A percentile compares a stretch with the other conserved stretches of the same genome.
Conservation (phyloP, 2,888 invertebrate genomes). For the Hemicrepidius hirtus region DNA sequence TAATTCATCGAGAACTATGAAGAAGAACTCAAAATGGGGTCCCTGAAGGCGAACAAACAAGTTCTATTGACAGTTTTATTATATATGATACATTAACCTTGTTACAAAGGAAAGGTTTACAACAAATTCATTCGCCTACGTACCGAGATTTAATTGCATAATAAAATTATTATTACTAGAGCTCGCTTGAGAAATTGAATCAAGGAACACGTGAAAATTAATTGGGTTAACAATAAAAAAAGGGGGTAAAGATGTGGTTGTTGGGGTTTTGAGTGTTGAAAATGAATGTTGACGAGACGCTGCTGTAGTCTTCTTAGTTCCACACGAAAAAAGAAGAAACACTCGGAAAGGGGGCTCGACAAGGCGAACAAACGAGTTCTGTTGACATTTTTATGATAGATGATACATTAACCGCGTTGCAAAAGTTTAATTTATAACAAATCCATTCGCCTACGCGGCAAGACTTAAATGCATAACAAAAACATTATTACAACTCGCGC, state of each 20-base stretch:
- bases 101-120: slow-evolving; percentile 43
- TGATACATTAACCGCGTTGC: slow-evolving; percentile 45
- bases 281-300: no score
- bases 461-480: slow-evolving; percentile 45
- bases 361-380: slow-evolving; percentile 37
- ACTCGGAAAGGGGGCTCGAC: slow-evolving; percentile 32
- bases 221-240: no score
- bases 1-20: slow-evolving; percentile 7
- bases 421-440: slow-evolving; percentile 48
- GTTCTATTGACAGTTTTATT: slow-evolving; percentile 47
- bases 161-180: slow-evolving; percentile 45
- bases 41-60: slow-evolving; percentile 32
- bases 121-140: slow-evolving; percentile 44
- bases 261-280: no score
- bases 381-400: slow-evolving; percentile 49
- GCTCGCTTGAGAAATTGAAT: slow-evolving; percentile 42
- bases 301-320: slow-evolving; percentile 1
- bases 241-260: no score
- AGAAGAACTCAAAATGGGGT: slow-evolving; percentile 24
- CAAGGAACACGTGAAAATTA: no score
- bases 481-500: slow-evolving; percentile 44
- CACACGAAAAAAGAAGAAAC: slow-evolving; percentile 19
- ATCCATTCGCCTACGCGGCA: slow-evolving; percentile 40
- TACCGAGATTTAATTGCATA: slow-evolving; percentile 37
- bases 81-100: slow-evolving; percentile 45